These are phyloP conservation scores for Otus sunia DNA, from an alignment of 2,113 vertebrate species.

Conservation along the genomic window DNA sequence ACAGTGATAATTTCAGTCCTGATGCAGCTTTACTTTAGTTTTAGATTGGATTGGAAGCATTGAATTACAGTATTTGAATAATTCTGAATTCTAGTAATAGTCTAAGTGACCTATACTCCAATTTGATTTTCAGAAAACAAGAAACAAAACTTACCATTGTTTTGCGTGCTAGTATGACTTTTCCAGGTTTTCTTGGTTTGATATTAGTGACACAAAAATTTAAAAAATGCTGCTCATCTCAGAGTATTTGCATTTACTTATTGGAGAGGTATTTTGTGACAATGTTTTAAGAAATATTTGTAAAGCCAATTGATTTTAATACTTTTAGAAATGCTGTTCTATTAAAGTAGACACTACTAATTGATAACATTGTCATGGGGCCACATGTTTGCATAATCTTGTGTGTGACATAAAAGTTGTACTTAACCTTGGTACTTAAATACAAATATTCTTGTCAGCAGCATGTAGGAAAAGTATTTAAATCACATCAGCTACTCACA, in stretches of 20 bases:
- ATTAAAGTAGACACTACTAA: neutral
- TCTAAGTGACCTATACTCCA: neutral
- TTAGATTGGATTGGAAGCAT: neutral
- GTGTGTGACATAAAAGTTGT: neutral
- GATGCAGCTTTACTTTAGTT: neutral
- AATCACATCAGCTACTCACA: neutral
- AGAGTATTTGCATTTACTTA: neutral
- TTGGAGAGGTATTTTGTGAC: neutral
- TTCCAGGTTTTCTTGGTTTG: neutral
- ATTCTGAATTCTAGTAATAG: neutral
- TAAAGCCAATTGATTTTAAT: neutral
- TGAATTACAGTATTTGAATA: neutral
- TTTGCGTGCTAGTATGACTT: neutral
- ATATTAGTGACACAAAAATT: neutral
- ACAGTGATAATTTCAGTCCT: neutral
- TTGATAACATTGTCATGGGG: neutral
- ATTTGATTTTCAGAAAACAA: neutral
- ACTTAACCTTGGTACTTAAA: neutral
- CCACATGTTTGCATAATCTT: too few species aligned
- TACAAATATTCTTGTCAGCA: neutral
- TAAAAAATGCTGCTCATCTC: neutral
- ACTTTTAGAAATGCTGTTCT: neutral
- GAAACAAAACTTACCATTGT: neutral
- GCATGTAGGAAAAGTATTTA: neutral
- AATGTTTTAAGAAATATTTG: neutral